These are phyloP conservation scores for Anodontia alba DNA, from an alignment of 2,888 invertebrate genomes.

Conservation along the genomic window DNA sequence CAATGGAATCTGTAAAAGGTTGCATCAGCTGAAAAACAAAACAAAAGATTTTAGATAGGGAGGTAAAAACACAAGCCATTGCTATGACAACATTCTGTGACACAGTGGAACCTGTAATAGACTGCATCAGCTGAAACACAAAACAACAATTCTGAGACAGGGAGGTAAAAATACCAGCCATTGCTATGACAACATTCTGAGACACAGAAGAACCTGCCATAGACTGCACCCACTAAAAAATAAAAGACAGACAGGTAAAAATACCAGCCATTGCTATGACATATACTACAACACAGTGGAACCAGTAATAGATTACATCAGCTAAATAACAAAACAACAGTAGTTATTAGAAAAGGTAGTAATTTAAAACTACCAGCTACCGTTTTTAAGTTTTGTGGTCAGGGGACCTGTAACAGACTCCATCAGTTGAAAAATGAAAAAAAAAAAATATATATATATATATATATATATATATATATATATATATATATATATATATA, in stretches of 20 bases:
- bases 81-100: conserved; percentile 99
- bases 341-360: too few species aligned
- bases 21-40: conserved; percentile 91
- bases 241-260: too few species aligned
- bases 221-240: conserved; percentile 93
- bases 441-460: too few species aligned
- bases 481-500: too few species aligned
- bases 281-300: conserved; percentile 99
- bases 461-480: too few species aligned
- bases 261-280: conserved; percentile 99
- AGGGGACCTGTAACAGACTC: conserved; percentile 98
- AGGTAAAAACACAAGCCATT: conserved; percentile 99
- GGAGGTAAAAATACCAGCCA: conserved; percentile 99
- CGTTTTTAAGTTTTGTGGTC: conserved; percentile 99
- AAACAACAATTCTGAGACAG: neutral
- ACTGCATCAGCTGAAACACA: conserved; percentile 92
- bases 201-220: conserved; percentile 98
- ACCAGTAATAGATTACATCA: conserved; percentile 99
- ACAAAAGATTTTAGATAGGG: too few species aligned
- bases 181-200: conserved; percentile 99
- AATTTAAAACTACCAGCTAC: conserved; percentile 99
- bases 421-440: conserved; percentile 89
- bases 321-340: conserved; percentile 84
- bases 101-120: conserved; percentile 97
- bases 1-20: conserved; percentile 97